These are phyloP conservation scores for Etheostoma nigrum DNA, from an alignment of 2,797 vertebrate species.

Conservation along the genomic window DNA sequence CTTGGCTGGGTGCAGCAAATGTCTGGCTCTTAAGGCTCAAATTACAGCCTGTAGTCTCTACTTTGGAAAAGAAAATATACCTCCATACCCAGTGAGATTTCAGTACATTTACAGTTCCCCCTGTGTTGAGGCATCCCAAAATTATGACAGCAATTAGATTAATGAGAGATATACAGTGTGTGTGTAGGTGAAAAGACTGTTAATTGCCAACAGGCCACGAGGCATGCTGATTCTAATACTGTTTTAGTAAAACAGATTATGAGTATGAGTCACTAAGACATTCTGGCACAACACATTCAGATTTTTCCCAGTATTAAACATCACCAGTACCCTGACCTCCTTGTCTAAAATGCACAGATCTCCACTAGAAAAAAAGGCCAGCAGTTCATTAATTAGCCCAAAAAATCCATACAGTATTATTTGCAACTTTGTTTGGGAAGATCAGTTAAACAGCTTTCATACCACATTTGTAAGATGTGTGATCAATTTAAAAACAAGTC, in stretches of 20 bases:
- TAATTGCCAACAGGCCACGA: conserved; percentile 35
- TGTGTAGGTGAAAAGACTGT: conserved; percentile 22
- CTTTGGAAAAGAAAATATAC: neutral
- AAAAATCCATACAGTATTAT: neutral
- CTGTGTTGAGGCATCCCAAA: conserved; percentile 25
- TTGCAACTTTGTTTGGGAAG: neutral
- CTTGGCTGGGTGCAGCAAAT: conserved; percentile 31
- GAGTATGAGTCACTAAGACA: neutral
- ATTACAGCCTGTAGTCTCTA: neutral
- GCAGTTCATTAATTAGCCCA: conserved; percentile 1
- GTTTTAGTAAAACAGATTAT: conserved; percentile 10
- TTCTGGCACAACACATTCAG: conserved; percentile 25
- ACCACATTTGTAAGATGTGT: conserved; percentile 16
- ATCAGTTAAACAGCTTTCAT: conserved; percentile 15
- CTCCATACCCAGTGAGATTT: neutral
- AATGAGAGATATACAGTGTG: conserved; percentile 18
- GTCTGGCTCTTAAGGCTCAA: conserved; percentile 28
- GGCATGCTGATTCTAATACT: conserved; percentile 17
- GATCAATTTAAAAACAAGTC: neutral
- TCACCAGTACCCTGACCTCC: neutral
- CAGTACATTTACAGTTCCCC: neutral
- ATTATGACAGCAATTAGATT: conserved; percentile 24
- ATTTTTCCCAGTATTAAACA: neutral
- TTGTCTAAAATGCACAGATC: neutral
- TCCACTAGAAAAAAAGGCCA: neutral